phyloP scores from a whole-genome alignment of 2,888 invertebrate genomes.

The Metallyticus violacea region DNA sequence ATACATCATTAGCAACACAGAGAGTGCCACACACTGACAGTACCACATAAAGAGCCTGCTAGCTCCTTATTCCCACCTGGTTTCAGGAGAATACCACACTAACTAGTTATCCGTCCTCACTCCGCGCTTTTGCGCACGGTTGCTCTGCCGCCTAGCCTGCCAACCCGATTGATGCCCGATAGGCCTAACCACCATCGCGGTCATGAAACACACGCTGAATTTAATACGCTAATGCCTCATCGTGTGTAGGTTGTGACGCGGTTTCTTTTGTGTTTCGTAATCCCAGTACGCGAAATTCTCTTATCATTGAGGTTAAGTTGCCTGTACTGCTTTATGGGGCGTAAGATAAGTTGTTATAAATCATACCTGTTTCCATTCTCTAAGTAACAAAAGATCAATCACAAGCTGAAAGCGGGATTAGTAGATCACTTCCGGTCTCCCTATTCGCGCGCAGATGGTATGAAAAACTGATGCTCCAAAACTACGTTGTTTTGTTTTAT shows the following conservation, averaged over 20 bases:
- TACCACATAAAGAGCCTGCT: constrained; percentile 13
- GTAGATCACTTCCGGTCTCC: constrained; percentile 34
- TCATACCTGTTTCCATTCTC: constrained; percentile 35
- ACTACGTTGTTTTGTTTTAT: neutral
- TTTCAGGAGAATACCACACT: constrained; percentile 32
- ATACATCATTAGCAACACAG: constrained; percentile 21
- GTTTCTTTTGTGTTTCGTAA: neutral
- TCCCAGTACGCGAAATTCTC: neutral
- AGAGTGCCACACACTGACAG: constrained; percentile 19
- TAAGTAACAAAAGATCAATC: constrained; percentile 36
- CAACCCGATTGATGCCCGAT: constrained; percentile 35
- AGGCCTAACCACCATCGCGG: constrained; percentile 35
- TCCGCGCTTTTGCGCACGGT: constrained; percentile 35
- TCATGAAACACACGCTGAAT: constrained; percentile 34
- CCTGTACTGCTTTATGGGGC: neutral
- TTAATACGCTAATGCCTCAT: constrained; percentile 34
- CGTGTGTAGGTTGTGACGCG: constrained; percentile 23
- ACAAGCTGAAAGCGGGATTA: constrained; percentile 34
- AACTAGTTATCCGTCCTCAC: constrained; percentile 29
- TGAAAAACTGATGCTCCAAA: constrained; percentile 23
- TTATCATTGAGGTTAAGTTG: neutral
- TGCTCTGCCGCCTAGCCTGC: constrained; percentile 33
- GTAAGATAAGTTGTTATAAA: constrained; percentile 26
- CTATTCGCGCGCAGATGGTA: constrained; percentile 32
- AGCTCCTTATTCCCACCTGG: constrained; percentile 34